Evolutionary conservation across 2,888 invertebrate genomes (phyloP), one percentile per base, ranked within the genome.

Genomic region (Trachelus troglodyta): DNA sequence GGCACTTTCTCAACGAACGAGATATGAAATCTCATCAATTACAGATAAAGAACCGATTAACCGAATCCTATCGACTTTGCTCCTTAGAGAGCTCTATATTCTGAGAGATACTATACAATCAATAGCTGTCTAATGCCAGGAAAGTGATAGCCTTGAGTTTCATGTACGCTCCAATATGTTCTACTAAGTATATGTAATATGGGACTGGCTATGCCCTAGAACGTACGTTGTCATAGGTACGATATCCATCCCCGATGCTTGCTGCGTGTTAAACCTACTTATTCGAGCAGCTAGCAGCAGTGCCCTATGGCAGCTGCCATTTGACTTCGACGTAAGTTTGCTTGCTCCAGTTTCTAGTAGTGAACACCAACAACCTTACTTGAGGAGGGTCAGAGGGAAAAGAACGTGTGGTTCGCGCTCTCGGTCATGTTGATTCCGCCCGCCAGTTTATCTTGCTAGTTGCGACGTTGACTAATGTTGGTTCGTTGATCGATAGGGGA

Each of bases 401-500:
- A 68, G 79, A 79, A 73, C 76, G 76, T 75, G 73, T 56, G 33
- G 74, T 73, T 73, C 69, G 37, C 69, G 75, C 76, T 82, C 78
- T 81, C 79, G 80, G 74, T 76, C 78, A 78, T 75, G 80, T 80
- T 76, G 80, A 81, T 81, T 83, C 84, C 83, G 82, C 82, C 9
- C 0, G 23, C 23, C 9, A 23, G 83, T 84, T 84, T 77, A 77
- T 77, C 75, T 56, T 56, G 56, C 56, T 56, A 23, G 56, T 23
- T 56, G 56, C 81, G 84, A 84, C 83, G 77, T 79, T 82, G 84
- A 84, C 81, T 83, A 83, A 84, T 83, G 82, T 76, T 79, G 76
- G n/a, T 68, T 79, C 77, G 77, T 79, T 78, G 81, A 84, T 83
- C 84, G 82, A 84, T 82, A 79, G 76, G 75, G 74, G 76, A 76